Evolutionary conservation across 2,113 vertebrate genomes (phyloP), one percentile per base, ranked within the genome.

Genomic region (Scopus umbretta): DNA sequence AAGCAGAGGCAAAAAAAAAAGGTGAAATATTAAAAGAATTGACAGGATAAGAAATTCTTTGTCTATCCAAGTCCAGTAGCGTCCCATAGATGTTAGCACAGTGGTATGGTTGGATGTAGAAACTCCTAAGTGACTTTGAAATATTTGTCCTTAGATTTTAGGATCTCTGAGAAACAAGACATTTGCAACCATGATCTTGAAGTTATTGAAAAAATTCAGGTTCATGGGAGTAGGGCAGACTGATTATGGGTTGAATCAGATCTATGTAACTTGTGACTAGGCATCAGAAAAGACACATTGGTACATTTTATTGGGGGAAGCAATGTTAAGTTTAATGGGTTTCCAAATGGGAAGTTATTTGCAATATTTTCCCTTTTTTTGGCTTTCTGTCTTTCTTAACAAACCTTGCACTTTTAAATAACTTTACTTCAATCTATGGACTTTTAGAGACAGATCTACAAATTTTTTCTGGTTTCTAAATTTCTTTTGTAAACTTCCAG

Each of bases 1-100:
- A 75, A 70, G 17, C 11, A 87, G 7, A 22, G 10, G 22, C 5
- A 0, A 1, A 0, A 1, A 42, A 55, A 58, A 58, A 6, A 14
- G 2, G 5, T 32, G 23, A 61, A 71, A 71, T 80, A 30, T 71
- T 66, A 71, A 84, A 70, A 38, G 3, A 20, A 50, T 71, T 43
- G 21, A 16, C 17, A 66, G 21, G 6, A 32, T 49, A 91, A 55
- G 23, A 45, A 89, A 50, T 53, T 49, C 0, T 50, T 73, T 53
- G 53, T 11, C 30, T 58, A 9, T 58, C 38, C 13, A 32, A 56
- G 23, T 38, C 43, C 23, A 17, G 40, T 62, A 74, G 9, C 17
- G 74, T 32, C 10, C 10, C 25, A 45, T 11, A 7, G 3, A 49
- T 50, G 5, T 70, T 66, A 49, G 9, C 30, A 43, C 3, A 76